Conservation (phyloP, 1,140 invertebrate genomes). For the Hesperophylax magnus region DNA sequence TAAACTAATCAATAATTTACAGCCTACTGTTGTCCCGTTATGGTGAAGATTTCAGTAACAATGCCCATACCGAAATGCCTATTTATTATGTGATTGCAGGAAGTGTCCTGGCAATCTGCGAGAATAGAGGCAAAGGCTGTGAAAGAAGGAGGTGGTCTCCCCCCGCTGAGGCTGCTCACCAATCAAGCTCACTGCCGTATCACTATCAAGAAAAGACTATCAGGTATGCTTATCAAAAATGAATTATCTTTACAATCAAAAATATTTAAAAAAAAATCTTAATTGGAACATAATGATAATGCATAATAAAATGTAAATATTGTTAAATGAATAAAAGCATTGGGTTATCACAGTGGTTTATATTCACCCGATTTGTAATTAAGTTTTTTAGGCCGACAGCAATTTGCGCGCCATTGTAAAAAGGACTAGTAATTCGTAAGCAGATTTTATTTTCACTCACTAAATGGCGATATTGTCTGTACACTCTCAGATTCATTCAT, state of each 20-base stretch:
- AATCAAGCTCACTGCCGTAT: conserved; percentile 96
- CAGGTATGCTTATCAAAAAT: conserved; percentile 72
- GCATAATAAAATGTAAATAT: not conserved
- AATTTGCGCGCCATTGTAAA: too few species aligned
- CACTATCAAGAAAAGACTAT: conserved; percentile 94
- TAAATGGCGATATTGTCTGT: too few species aligned
- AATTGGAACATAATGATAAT: not conserved
- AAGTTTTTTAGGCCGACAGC: too few species aligned
- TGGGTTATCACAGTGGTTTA: too few species aligned
- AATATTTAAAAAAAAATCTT: not conserved
- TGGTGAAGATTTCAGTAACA: too few species aligned
- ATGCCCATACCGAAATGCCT: too few species aligned
- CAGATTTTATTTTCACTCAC: too few species aligned
- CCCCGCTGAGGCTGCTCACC: conserved; percentile 92
- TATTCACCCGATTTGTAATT: too few species aligned
- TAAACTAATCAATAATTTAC: too few species aligned
- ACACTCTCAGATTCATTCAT: too few species aligned
- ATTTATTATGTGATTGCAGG: conserved; percentile 64
- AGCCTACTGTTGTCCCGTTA: too few species aligned
- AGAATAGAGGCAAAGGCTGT: conserved; percentile 93
- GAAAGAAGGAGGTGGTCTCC: conserved; percentile 84
- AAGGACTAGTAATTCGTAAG: too few species aligned
- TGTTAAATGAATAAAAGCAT: not conserved
- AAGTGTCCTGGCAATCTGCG: conserved; percentile 96
- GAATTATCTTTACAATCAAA: not conserved